phyloP scores from a whole-genome alignment of 1,140 invertebrate genomes.

The Adoxophyes honmai region DNA sequence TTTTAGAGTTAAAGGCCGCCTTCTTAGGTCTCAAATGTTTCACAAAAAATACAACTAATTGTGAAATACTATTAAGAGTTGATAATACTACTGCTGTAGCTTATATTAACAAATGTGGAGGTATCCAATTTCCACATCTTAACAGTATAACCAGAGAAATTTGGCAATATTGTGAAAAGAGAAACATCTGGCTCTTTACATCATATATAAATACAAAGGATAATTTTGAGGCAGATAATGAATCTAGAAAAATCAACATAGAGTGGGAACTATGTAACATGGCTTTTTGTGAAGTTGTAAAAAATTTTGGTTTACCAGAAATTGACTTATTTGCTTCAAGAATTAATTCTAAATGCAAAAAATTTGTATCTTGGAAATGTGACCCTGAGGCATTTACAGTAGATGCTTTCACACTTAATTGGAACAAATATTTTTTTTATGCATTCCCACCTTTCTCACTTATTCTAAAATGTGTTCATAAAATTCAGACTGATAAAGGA shows the following conservation, averaged over 20 bases:
- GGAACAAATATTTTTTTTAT: conserved; percentile 7
- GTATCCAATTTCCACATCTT: not conserved
- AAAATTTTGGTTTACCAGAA: conserved; percentile 14
- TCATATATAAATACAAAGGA: conserved; percentile 29
- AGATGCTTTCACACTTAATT: conserved; percentile 31
- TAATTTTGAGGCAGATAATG: conserved; percentile 30
- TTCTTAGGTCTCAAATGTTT: not conserved
- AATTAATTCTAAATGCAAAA: conserved; percentile 34
- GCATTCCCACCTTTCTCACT: not conserved
- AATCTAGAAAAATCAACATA: conserved; percentile 13
- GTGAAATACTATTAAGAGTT: not conserved
- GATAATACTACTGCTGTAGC: not conserved
- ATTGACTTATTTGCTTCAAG: conserved; percentile 35
- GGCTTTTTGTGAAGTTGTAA: conserved; percentile 20
- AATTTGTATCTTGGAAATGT: conserved; percentile 21
- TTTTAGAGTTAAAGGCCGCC: not conserved
- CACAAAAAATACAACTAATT: not conserved
- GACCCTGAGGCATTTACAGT: conserved; percentile 20
- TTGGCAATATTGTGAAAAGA: not conserved
- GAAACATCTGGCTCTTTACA: conserved; percentile 23
- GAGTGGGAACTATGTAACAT: conserved; percentile 18
- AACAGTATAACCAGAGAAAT: not conserved
- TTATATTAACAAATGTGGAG: not conserved
- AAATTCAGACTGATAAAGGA: not conserved
- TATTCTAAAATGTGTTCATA: not conserved